These are phyloP conservation scores for Eumacrocentrus americanus DNA, from an alignment of 2,888 invertebrate species.

Conservation along the genomic window DNA sequence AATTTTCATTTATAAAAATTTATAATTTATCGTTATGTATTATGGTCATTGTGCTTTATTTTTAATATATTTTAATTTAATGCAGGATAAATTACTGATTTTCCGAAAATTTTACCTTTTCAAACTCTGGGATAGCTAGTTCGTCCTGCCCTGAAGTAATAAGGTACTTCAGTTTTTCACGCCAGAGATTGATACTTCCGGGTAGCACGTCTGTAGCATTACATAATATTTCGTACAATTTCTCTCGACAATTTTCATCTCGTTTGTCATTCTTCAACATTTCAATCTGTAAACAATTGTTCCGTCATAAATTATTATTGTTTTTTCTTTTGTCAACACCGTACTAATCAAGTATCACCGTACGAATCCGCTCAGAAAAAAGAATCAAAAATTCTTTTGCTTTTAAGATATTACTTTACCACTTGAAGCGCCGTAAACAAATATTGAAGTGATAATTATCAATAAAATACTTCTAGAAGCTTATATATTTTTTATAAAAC, in stretches of 20 bases:
- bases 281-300: constrained; percentile 44
- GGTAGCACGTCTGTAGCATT: constrained; percentile 62
- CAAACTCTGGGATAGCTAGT: constrained; percentile 58
- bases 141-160: constrained; percentile 60
- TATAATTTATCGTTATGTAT: too few relatives aligned
- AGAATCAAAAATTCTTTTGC: constrained; percentile 28
- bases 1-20: too few relatives aligned
- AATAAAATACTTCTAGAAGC: too few relatives aligned
- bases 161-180: constrained; percentile 62
- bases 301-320: background rate
- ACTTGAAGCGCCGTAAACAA: too few relatives aligned
- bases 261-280: constrained; percentile 47
- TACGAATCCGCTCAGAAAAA: background rate
- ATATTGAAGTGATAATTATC: too few relatives aligned
- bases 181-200: constrained; percentile 64
- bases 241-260: constrained; percentile 43
- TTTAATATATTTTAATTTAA: too few relatives aligned
- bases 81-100: background rate
- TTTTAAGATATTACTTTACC: too few relatives aligned
- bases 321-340: background rate
- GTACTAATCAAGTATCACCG: background rate
- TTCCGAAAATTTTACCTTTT: constrained; percentile 46
- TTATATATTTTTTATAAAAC: too few relatives aligned
- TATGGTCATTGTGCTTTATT: too few relatives aligned
- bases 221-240: constrained; percentile 53